Evolutionary conservation across 1,140 invertebrate species (phyloP).

Genomic region (Oscheius sp.): DNA sequence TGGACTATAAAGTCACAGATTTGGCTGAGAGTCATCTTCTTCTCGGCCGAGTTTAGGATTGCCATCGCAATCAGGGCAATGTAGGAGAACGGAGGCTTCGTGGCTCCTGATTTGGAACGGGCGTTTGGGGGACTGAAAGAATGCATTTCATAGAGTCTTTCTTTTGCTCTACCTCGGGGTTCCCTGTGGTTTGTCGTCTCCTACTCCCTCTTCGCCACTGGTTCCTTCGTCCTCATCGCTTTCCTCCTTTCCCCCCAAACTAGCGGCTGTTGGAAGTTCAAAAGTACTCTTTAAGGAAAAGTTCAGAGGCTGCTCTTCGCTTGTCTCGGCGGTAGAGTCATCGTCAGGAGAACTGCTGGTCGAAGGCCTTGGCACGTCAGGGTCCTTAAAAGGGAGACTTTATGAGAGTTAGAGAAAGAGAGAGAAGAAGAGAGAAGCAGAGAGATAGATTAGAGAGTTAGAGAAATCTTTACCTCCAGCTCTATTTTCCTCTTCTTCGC

Average conservation of each 20-base stretch:
- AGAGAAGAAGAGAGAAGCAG: too few species aligned
- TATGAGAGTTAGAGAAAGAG: neutral
- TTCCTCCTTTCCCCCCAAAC: neutral
- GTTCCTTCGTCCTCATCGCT: neutral
- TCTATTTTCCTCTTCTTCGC: neutral
- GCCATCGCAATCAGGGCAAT: conserved; percentile 97
- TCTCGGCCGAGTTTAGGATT: conserved; percentile 91
- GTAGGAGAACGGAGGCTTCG: conserved; percentile 93
- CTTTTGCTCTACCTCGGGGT: too few species aligned
- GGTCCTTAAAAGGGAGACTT: neutral
- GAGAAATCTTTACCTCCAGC: too few species aligned
- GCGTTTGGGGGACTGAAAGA: neutral
- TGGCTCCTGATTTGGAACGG: conserved; percentile 45
- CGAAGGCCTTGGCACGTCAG: neutral
- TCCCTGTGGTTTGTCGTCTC: too few species aligned
- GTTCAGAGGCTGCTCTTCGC: neutral
- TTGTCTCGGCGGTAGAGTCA: neutral
- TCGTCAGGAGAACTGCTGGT: conserved; percentile 1
- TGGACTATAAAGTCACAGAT: conserved; percentile 99
- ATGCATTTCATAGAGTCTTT: too few species aligned
- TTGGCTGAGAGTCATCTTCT: conserved; percentile 89
- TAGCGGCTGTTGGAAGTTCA: too few species aligned
- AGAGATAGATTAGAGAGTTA: too few species aligned
- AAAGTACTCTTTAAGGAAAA: neutral
- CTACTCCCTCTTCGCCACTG: neutral